Percentiles rank a stretch among this genome's conserved stretches.
phyloP scores from a whole-genome alignment of 1,140 invertebrate species.

The Sarcophaga bullata region DNA sequence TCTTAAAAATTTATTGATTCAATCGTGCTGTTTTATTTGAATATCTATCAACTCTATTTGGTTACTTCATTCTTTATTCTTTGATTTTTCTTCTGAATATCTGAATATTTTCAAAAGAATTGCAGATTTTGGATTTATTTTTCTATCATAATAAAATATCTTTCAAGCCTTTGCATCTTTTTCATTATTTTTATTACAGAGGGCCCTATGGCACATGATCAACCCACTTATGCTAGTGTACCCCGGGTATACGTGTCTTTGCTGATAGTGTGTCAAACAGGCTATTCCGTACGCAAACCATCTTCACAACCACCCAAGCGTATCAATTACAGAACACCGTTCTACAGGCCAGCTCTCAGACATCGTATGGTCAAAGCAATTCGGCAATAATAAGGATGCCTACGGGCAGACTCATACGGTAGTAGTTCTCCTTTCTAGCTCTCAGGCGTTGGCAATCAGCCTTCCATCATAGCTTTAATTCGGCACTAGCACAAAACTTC shows the following conservation, averaged over 20 bases:
- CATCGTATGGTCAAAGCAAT: conserved; percentile 8
- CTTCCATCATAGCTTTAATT: not conserved
- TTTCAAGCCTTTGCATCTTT: not conserved
- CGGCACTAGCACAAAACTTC: conserved; percentile 31
- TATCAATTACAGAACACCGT: conserved; percentile 63
- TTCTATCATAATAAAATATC: not conserved
- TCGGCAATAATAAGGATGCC: conserved; percentile 49
- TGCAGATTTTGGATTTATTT: not conserved
- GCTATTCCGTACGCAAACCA: conserved; percentile 61
- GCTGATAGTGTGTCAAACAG: conserved; percentile 84
- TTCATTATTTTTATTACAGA: conserved; percentile 71
- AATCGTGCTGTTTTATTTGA: too few species aligned
- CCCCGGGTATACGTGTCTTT: conserved; percentile 90
- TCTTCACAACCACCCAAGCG: conserved; percentile 62
- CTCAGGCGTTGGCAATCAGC: not conserved
- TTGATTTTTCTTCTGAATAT: too few species aligned
- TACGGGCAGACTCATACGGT: conserved; percentile 60
- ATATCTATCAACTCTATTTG: too few species aligned
- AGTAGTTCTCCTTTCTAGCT: conserved; percentile 34
- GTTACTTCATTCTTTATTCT: too few species aligned
- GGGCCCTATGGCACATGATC: conserved; percentile 92
- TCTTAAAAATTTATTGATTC: too few species aligned
- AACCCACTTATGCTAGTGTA: conserved; percentile 91
- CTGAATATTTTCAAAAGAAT: not conserved
- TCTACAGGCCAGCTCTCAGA: conserved; percentile 55